phyloP scores from a whole-genome alignment of 2,797 vertebrate genomes.

The Anas georgica region DNA sequence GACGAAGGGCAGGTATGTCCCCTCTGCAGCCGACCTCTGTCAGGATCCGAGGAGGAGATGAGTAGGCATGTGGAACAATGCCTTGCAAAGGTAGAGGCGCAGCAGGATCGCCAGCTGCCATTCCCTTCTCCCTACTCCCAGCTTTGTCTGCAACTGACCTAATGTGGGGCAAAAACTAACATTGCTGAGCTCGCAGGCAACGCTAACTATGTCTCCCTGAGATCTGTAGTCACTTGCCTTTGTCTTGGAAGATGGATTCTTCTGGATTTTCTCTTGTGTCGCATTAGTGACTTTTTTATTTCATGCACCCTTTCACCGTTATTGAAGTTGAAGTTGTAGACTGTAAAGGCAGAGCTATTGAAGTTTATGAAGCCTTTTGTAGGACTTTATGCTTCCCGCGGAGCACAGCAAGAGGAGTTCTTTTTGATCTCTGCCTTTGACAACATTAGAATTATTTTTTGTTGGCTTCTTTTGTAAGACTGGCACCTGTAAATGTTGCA shows the following conservation, averaged over 20 bases:
- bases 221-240: conserved; percentile 14
- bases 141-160: conserved; percentile 45
- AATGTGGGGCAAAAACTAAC: conserved; percentile 43
- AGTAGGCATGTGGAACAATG: conserved; percentile 99
- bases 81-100: conserved; percentile 98
- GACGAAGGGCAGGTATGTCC: conserved; percentile 99
- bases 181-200: conserved; percentile 35
- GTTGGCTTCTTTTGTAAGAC: neutral
- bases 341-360: neutral
- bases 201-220: conserved; percentile 15
- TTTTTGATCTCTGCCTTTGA: neutral
- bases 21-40: conserved; percentile 95
- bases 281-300: conserved; percentile 8
- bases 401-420: neutral
- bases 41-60: conserved; percentile 99
- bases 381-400: neutral
- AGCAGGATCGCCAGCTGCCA: conserved; percentile 63
- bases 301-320: neutral
- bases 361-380: neutral
- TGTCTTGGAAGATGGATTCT: conserved; percentile 27
- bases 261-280: neutral
- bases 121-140: conserved; percentile 62
- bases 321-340: neutral
- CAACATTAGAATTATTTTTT: neutral
- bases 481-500: neutral